Conservation (phyloP, 2,113 vertebrate species). For the Oophaga pumilio region DNA sequence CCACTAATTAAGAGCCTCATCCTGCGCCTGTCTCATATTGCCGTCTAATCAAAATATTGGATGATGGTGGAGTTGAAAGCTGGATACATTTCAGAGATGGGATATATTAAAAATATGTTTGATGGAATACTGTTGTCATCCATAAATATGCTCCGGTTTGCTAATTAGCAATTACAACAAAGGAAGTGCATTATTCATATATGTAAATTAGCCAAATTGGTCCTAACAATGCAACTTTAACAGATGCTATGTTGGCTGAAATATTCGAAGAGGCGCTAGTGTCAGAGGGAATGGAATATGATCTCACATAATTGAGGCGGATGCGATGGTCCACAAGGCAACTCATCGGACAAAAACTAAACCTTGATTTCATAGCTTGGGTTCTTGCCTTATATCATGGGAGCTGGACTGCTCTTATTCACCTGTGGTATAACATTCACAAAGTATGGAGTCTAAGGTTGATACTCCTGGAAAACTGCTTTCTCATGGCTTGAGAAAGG, state of each 20-base stretch:
- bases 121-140: conserved; percentile 13
- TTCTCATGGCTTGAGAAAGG: too few species aligned
- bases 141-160: conserved; percentile 17
- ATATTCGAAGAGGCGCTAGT: background rate
- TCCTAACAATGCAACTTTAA: background rate
- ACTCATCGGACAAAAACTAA: background rate
- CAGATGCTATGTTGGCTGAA: conserved; percentile 7
- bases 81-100: conserved; percentile 13
- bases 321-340: background rate
- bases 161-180: conserved; percentile 30
- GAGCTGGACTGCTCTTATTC: background rate
- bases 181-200: conserved; percentile 28
- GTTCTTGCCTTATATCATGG: background rate
- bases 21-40: background rate
- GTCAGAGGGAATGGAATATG: background rate
- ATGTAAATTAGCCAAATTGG: conserved; percentile 24
- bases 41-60: conserved; percentile 40
- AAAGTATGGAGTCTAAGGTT: background rate
- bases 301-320: background rate
- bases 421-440: background rate
- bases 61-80: conserved; percentile 16
- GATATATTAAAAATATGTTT: conserved; percentile 27
- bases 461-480: too few species aligned
- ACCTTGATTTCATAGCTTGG: background rate
- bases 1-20: conserved; percentile 44